Evolutionary conservation across 2,113 vertebrate genomes (phyloP).

Genomic region (Entosphenus tridentatus): DNA sequence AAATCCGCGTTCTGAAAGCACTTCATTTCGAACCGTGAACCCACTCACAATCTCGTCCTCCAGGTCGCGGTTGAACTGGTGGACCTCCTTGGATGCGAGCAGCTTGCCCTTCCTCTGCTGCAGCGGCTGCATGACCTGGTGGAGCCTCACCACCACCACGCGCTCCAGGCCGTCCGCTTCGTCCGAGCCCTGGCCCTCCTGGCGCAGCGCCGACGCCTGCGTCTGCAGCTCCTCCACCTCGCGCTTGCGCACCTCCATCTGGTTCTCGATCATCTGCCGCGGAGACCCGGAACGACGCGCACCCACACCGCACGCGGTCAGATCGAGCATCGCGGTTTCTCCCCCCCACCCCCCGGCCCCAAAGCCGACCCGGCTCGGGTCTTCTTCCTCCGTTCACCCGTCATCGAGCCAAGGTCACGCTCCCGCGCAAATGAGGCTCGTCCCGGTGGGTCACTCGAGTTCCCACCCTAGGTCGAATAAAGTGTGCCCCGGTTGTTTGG

Average conservation of each 20-base stretch:
- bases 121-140: neutral
- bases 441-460: too few relatives aligned
- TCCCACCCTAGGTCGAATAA: too few relatives aligned
- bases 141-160: neutral
- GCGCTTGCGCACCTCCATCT: slow-evolving; percentile 4
- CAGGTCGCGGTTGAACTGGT: slow-evolving; percentile 1
- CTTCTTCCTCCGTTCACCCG: too few relatives aligned
- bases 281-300: neutral
- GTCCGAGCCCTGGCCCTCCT: neutral
- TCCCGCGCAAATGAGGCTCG: too few relatives aligned
- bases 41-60: slow-evolving; percentile 5
- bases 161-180: slow-evolving; percentile 5
- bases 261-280: slow-evolving; percentile 5
- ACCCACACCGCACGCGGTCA: too few relatives aligned
- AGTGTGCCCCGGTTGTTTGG: too few relatives aligned
- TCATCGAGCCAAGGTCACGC: too few relatives aligned
- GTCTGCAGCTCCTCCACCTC: neutral
- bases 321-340: too few relatives aligned
- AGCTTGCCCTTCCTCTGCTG: slow-evolving; percentile 1
- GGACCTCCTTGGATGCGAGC: slow-evolving; percentile 1
- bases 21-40: neutral
- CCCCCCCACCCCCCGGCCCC: too few relatives aligned
- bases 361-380: too few relatives aligned
- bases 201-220: neutral
- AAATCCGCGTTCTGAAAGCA: too few relatives aligned